Conservation (phyloP, 2,888 invertebrate species). For the Stenolophus ochropezus region DNA sequence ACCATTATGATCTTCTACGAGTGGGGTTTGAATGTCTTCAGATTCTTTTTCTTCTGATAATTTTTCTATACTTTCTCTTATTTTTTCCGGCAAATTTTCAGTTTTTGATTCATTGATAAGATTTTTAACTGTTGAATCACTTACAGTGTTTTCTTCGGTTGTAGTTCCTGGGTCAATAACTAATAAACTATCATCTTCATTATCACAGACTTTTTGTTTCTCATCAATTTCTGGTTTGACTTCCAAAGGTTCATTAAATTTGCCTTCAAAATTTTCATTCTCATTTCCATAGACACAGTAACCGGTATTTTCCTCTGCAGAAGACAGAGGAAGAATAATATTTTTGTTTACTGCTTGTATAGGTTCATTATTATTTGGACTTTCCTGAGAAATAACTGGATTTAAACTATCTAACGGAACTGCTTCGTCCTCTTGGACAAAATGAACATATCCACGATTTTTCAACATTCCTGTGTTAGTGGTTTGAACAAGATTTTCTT, state of each 20-base stretch:
- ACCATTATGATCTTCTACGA: conserved; percentile 63
- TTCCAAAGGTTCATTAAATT: conserved; percentile 68
- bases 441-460: conserved; percentile 82
- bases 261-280: conserved; percentile 57
- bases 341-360: conserved; percentile 69
- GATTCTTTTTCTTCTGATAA: conserved; percentile 34
- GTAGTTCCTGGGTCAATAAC: conserved; percentile 76
- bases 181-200: conserved; percentile 78
- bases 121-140: conserved; percentile 72
- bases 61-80: conserved; percentile 42
- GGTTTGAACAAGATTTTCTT: conserved; percentile 77
- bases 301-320: conserved; percentile 68
- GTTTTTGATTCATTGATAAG: conserved; percentile 67
- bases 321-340: conserved; percentile 69
- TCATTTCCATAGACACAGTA: conserved; percentile 69
- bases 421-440: conserved; percentile 75
- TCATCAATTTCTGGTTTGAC: conserved; percentile 68
- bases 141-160: conserved; percentile 77
- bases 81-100: conserved; percentile 60
- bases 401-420: conserved; percentile 70
- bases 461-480: conserved; percentile 75
- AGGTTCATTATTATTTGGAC: conserved; percentile 58
- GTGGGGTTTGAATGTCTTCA: conserved; percentile 59
- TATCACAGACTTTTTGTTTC: conserved; percentile 69
- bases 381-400: conserved; percentile 67